Conservation (phyloP, 2,888 invertebrate species). For the Caenorhabditis becei region DNA sequence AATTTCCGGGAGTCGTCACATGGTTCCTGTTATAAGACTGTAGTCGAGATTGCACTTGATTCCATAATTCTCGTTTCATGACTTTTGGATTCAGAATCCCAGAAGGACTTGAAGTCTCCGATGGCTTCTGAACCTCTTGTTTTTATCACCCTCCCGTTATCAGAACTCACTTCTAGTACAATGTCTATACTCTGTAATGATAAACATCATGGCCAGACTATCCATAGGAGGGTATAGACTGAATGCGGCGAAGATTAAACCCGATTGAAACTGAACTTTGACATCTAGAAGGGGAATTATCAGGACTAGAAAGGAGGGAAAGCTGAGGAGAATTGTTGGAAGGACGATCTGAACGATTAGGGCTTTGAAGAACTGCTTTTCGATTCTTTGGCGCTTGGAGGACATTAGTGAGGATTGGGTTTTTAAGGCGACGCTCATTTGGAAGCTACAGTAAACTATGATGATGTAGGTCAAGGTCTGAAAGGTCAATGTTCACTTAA, state of each 20-base stretch:
- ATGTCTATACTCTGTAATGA: neutral
- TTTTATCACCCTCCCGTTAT: neutral
- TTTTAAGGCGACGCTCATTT: conserved; percentile 16
- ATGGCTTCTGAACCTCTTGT: neutral
- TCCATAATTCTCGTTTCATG: neutral
- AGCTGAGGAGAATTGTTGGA: neutral
- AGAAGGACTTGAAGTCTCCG: neutral
- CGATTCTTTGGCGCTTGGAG: conserved; percentile 9
- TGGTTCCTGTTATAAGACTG: too few species aligned
- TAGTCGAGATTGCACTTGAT: neutral
- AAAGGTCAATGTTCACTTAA: too few species aligned
- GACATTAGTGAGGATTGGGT: conserved; percentile 7
- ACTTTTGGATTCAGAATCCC: neutral
- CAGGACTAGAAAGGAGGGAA: neutral
- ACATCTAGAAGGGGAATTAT: neutral
- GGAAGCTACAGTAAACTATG: conserved; percentile 20
- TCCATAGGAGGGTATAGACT: conserved; percentile 1
- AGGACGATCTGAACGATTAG: conserved; percentile 27
- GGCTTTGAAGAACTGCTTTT: conserved; percentile 37
- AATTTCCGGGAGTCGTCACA: neutral
- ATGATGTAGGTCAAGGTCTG: conserved; percentile 18
- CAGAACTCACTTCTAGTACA: neutral
- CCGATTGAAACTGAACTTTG: neutral
- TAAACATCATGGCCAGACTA: conserved; percentile 4
- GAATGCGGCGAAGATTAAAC: neutral